Conservation (phyloP, 1,140 invertebrate genomes). For the Brachionus sp. region DNA sequence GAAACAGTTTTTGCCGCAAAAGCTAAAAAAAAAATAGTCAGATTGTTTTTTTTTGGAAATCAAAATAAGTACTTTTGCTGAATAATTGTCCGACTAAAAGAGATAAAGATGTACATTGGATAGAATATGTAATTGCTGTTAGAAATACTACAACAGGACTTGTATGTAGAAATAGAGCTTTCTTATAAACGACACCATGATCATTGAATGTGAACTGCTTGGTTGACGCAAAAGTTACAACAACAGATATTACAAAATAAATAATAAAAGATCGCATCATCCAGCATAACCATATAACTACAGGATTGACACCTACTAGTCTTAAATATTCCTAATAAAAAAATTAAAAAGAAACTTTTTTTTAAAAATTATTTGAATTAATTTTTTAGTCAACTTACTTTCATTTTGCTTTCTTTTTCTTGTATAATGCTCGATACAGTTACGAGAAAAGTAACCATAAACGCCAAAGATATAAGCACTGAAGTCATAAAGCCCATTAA, state of each 20-base stretch:
- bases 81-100: slow-evolving; percentile 43
- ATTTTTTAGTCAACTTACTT: background rate
- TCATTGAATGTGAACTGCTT: background rate
- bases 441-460: slow-evolving; percentile 36
- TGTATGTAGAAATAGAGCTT: slow-evolving; percentile 34
- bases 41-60: background rate
- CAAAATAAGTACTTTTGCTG: slow-evolving; percentile 6
- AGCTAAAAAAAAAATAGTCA: background rate
- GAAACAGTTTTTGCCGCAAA: slow-evolving; percentile 42
- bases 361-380: background rate
- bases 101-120: slow-evolving; percentile 20
- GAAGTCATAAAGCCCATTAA: slow-evolving; percentile 1
- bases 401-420: slow-evolving; percentile 45
- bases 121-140: background rate
- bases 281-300: slow-evolving; percentile 41
- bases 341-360: background rate
- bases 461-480: slow-evolving; percentile 24
- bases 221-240: slow-evolving; percentile 18
- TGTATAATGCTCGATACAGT: slow-evolving; percentile 24
- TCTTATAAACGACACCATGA: background rate
- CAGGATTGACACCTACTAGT: slow-evolving; percentile 21
- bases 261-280: slow-evolving; percentile 42
- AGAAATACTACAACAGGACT: background rate
- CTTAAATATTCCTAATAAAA: slow-evolving; percentile 24
- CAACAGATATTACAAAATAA: slow-evolving; percentile 1